Conservation (phyloP, 1,140 invertebrate species). For the Drosophila sp. region DNA sequence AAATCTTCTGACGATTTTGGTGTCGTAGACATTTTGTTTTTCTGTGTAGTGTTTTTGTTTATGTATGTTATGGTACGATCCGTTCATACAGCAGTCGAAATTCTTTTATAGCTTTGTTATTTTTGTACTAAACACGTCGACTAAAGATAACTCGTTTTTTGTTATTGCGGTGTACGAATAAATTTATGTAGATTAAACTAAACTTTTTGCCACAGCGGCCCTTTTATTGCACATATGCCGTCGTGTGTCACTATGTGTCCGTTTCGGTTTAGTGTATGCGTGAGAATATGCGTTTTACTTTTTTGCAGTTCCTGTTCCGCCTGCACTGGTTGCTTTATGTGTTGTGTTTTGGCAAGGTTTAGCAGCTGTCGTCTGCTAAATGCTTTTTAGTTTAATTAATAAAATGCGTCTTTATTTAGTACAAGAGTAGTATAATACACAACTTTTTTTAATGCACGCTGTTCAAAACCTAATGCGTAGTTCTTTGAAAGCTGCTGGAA, state of each 20-base stretch:
- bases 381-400: conserved; percentile 38
- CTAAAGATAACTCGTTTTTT: conserved; percentile 67
- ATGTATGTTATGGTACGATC: conserved; percentile 39
- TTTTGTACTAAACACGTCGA: conserved; percentile 65
- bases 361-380: conserved; percentile 45
- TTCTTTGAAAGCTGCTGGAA: conserved; percentile 47
- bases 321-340: conserved; percentile 51
- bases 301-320: conserved; percentile 62
- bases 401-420: conserved; percentile 42
- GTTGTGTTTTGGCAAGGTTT: conserved; percentile 31
- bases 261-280: conserved; percentile 56
- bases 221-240: conserved; percentile 57
- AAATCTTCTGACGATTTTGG: conserved; percentile 80
- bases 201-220: conserved; percentile 61
- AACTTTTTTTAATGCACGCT: conserved; percentile 62
- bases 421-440: conserved; percentile 49
- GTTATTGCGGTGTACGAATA: conserved; percentile 53
- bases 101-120: conserved; percentile 38
- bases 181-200: conserved; percentile 66
- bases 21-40: conserved; percentile 80
- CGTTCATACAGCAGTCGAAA: conserved; percentile 31
- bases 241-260: conserved; percentile 32
- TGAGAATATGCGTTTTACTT: conserved; percentile 79
- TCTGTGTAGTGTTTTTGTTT: conserved; percentile 42
- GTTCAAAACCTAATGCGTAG: conserved; percentile 75